A percentile compares a stretch with the other conserved stretches of the same genome.
Evolutionary conservation across 2,888 invertebrate species (phyloP).

Genomic region (Pasiphila rectangulata): DNA sequence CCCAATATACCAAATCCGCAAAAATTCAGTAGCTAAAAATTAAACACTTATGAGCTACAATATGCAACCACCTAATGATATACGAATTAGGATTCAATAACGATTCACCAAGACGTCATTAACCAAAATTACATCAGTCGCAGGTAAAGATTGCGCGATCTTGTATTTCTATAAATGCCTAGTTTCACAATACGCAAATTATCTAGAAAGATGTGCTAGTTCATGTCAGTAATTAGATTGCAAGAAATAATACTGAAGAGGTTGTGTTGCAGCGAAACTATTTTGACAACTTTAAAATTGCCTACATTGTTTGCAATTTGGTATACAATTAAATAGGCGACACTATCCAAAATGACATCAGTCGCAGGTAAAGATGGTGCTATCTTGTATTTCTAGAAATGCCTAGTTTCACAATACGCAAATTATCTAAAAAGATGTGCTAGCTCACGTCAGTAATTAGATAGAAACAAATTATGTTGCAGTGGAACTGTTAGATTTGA

Average conservation of each 20-base stretch:
- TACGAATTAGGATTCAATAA: conserved; percentile 12
- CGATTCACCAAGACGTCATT: conserved; percentile 12
- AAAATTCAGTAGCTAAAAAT: no score
- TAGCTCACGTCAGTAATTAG: conserved; percentile 28
- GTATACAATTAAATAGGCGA: no score
- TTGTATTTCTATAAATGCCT: conserved; percentile 23
- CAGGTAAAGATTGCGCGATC: conserved; percentile 25
- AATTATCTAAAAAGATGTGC: conserved; percentile 24
- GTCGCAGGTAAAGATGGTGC: conserved; percentile 25
- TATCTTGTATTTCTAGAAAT: conserved; percentile 24
- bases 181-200: conserved; percentile 28
- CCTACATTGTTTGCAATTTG: background rate
- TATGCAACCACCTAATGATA: conserved; percentile 5
- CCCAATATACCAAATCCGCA: no score
- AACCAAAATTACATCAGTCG: conserved; percentile 25
- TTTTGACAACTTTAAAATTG: background rate
- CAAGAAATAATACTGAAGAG: conserved; percentile 11
- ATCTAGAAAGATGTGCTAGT: conserved; percentile 23
- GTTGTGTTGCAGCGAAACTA: background rate
- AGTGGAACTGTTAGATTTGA: background rate
- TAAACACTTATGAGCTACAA: no score
- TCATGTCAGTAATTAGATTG: conserved; percentile 26
- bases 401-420: conserved; percentile 26
- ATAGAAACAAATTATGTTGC: conserved; percentile 12
- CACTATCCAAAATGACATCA: conserved; percentile 25